These are phyloP conservation scores for Ashinkailepas kermadecensis DNA, from an alignment of 2,888 invertebrate genomes.

Conservation along the genomic window DNA sequence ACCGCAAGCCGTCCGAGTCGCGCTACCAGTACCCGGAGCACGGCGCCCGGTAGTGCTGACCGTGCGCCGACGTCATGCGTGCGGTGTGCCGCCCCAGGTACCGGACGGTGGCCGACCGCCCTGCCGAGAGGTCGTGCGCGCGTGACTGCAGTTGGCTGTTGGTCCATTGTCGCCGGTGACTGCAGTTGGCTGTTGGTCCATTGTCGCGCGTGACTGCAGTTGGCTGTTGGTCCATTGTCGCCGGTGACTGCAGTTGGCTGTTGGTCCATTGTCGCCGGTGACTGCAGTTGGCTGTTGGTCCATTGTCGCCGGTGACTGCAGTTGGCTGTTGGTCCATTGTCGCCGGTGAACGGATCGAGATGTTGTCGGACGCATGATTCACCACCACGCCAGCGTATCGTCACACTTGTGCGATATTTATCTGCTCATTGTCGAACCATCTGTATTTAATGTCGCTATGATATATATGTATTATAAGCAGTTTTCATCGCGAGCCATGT, in stretches of 20 bases:
- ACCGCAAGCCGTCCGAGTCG: slow-evolving; percentile 61
- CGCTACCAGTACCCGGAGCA: background rate
- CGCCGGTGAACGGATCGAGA: background rate
- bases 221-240: background rate
- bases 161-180: background rate
- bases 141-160: background rate
- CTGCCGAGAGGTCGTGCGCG: background rate
- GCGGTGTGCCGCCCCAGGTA: no score
- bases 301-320: background rate
- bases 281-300: background rate
- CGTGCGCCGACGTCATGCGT: background rate
- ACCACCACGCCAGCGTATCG: background rate
- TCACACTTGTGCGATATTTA: background rate
- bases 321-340: background rate
- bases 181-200: background rate
- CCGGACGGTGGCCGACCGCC: background rate
- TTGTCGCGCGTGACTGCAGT: no score
- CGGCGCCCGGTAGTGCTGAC: background rate
- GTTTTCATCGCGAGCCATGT: background rate
- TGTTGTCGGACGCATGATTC: background rate
- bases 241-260: background rate
- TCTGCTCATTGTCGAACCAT: background rate
- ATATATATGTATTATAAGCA: background rate
- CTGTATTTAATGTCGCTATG: background rate
- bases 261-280: no score